Evolutionary conservation across 1,140 invertebrate genomes (phyloP), one percentile per base, ranked within the genome.

Genomic region (Nasonia longicornis): DNA sequence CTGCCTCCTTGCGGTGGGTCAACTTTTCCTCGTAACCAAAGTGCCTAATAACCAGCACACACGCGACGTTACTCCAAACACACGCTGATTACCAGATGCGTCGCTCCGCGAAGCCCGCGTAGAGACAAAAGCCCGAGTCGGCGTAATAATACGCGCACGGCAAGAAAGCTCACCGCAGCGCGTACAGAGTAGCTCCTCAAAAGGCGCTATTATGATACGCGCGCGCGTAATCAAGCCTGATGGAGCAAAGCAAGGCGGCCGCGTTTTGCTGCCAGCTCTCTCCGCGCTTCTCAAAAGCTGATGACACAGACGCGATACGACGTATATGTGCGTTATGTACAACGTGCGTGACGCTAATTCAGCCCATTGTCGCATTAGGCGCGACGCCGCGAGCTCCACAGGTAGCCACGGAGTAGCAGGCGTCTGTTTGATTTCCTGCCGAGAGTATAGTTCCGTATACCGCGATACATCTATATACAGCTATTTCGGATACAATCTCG

Each of bases 11-110:
- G 66, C 63, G 74, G 80, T 81, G 74, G 2, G 20, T 35, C 48
- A 29, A 77, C 35, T 81, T 77, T 81, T 12, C 66, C 64, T 4
- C 58, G 69, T 42, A 42, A 52, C 48, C 8, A 52, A 20, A 52
- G 8, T 52, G 12, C 16, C 48, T 52, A 20, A 52, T 52, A 52
- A 52, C 12, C 48, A 52, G 11, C 45, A 48, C 45, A 10, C 45
- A 10, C 14, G 12, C 2, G 45, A 16, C 45, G 10, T 48, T 48
- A 16, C 14, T 48, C 45, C 2, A 48, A 48, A 48, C 45, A 16
- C 10, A 3, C 26, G 26, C 52, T 58, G 52, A 58, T 58, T 58
- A n/a, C 52, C 31, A 35, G 52, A 58, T 2, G 52, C 1, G 26
- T 26, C 26, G 26, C 26, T 58, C 3, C 52, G 52, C 52, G 52